A percentile compares a stretch with the other conserved stretches of the same genome.
Evolutionary conservation across 2,113 vertebrate species (phyloP).

Genomic region (Rhinoptilus africanus): DNA sequence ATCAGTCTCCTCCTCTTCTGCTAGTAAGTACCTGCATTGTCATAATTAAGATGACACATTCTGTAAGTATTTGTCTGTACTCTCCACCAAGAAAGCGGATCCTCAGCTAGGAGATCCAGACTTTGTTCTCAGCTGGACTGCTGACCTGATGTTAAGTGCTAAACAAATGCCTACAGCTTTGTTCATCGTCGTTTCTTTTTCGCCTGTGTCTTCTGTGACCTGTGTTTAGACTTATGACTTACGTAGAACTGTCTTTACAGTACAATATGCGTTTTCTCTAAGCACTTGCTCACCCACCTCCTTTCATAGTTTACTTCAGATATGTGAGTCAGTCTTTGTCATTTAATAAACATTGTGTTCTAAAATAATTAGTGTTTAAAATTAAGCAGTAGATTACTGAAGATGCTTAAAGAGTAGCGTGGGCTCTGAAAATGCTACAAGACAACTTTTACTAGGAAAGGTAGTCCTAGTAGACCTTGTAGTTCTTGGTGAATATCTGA

Average conservation of each 20-base stretch:
- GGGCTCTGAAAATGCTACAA: neutral
- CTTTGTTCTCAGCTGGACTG: neutral
- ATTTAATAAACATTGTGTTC: neutral
- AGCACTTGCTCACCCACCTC: neutral
- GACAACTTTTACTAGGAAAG: neutral
- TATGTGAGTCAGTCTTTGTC: neutral
- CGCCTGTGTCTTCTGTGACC: neutral
- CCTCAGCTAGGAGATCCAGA: neutral
- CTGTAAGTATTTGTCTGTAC: neutral
- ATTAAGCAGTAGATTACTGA: neutral
- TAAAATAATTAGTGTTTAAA: neutral
- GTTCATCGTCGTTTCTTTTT: neutral
- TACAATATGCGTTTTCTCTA: neutral
- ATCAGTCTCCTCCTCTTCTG: conserved; percentile 16
- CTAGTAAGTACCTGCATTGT: conserved; percentile 22
- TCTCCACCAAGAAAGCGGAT: neutral
- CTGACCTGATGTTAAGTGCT: neutral
- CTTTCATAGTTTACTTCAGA: neutral
- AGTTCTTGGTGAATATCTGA: neutral
- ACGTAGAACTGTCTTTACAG: neutral
- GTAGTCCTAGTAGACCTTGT: neutral
- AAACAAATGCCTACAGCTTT: neutral
- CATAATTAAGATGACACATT: conserved; percentile 13
- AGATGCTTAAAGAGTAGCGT: neutral
- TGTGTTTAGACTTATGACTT: fast-evolving